Evolutionary conservation across 2,797 vertebrate genomes (phyloP).

Genomic region (Enteromius radiatus): DNA sequence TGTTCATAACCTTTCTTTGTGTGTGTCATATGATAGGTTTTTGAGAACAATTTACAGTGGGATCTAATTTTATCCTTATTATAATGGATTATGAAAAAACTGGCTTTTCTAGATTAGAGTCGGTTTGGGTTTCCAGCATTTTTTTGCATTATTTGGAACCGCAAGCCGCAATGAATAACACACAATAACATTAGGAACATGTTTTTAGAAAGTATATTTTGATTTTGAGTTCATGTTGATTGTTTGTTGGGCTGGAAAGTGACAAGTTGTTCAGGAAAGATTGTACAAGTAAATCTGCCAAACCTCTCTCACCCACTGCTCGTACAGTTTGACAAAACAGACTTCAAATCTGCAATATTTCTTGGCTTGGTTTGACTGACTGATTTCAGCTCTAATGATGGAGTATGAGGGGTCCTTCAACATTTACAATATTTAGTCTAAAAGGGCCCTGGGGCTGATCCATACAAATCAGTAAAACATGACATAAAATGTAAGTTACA

Average conservation of each 20-base stretch:
- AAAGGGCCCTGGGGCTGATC: conserved; percentile 13
- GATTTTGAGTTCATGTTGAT: conserved; percentile 1
- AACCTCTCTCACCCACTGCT: background rate
- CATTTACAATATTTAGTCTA: conserved; percentile 28
- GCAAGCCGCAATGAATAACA: background rate
- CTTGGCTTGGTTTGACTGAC: conserved; percentile 1
- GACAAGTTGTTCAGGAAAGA: conserved; percentile 24
- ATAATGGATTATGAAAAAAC: background rate
- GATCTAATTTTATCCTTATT: background rate
- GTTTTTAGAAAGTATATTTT: background rate
- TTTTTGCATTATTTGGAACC: background rate
- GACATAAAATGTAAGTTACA: conserved; percentile 36
- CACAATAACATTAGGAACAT: background rate
- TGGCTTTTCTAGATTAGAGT: background rate
- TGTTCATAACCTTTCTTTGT: conserved; percentile 3
- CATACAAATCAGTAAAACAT: conserved; percentile 47
- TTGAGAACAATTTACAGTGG: background rate
- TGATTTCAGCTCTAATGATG: conserved; percentile 20
- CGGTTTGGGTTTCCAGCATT: background rate
- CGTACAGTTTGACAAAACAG: background rate
- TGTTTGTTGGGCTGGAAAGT: conserved; percentile 21
- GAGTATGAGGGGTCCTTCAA: conserved; percentile 16
- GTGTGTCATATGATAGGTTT: conserved; percentile 12
- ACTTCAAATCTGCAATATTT: conserved; percentile 20
- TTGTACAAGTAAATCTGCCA: conserved; percentile 17